A percentile compares a stretch with the other conserved stretches of the same genome.
Conservation (phyloP, 2,797 vertebrate genomes). For the Erethizon dorsatum region DNA sequence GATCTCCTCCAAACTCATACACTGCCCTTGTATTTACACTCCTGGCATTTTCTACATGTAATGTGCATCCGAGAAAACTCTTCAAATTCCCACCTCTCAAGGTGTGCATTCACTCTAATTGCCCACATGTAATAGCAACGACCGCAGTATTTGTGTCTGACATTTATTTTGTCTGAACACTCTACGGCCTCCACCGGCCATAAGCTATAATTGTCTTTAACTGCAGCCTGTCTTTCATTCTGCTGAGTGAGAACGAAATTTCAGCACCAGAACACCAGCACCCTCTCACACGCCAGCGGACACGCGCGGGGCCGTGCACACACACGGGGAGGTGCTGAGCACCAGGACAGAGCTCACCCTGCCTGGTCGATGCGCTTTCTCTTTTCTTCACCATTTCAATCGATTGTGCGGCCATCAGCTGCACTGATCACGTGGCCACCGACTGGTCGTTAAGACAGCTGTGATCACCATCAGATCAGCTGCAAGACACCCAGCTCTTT, state of each 20-base stretch:
- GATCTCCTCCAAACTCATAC: constrained; percentile 15
- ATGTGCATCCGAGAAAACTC: neutral
- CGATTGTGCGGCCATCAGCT: constrained; percentile 51
- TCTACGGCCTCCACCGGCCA: constrained; percentile 1
- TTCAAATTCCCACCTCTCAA: constrained; percentile 50
- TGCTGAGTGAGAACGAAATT: constrained; percentile 34
- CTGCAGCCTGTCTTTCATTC: constrained; percentile 30
- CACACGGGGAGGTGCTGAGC: neutral
- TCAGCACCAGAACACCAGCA: neutral
- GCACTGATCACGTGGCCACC: constrained; percentile 6
- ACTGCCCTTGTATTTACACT: neutral
- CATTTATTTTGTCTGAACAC: constrained; percentile 39
- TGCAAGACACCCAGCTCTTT: neutral
- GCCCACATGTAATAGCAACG: neutral
- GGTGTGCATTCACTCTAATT: constrained; percentile 37
- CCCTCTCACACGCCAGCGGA: constrained; percentile 3
- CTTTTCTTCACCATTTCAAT: constrained; percentile 37
- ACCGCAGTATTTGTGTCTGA: constrained; percentile 5
- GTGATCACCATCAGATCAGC: constrained; percentile 43
- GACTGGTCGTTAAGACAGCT: constrained; percentile 56
- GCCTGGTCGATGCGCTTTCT: neutral
- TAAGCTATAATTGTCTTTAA: neutral
- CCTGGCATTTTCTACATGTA: neutral
- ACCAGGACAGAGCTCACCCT: neutral
- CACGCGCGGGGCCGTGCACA: neutral